Base-by-base conservation (phyloP, 37 sponge, comb jelly and placozoan species). In the Crambe crambe region DNA sequence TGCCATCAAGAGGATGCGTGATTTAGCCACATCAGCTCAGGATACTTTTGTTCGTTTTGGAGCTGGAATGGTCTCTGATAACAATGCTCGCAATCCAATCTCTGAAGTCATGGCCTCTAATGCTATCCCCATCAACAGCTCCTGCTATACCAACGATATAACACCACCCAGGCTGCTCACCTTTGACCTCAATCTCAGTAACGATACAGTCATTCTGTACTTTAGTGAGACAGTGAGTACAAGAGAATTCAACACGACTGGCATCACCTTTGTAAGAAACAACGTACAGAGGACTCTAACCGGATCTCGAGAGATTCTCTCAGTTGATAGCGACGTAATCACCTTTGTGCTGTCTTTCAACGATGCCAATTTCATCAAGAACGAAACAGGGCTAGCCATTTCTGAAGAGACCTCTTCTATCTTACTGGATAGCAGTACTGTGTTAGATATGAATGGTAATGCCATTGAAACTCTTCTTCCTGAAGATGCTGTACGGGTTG, bases 341-440 rank as follows among this genome's bases (percentile, higher is more conserved):
- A 23, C 57, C 8, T 77, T 94, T 61, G 69, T 37, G 5, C 83
- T 96, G 2, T 36, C 84, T 6, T 84, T 78, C 82, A 73, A 90
- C 26, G 97, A 96, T 82, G 79, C 83, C 34, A 93, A 96, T 70
- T 83, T 72, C 38, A 85, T 96, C 80, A 96, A 93, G 75, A 93
- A 89, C 58, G 35, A 69, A 21, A 58, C 79, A 4, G 21, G 57
- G 1, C 74, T 96, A 34, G 90, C 87, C 30, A 90, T 89, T 10
- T 54, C 23, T n/a, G 4, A 0, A 3, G 21, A 51, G 23, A 93
- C 86, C 64, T 85, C 91, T 3, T 88, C 38, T 61, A 76, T 96
- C 27, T 8, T 84, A 18, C 64, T 96, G 30, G 88, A 87, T 42
- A 85, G 80, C 31, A 37, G n/a, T 34, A 89, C 91, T 34, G 43